Base-by-base conservation (phyloP, 2,113 vertebrate species). In the Synodontis membranacea region DNA sequence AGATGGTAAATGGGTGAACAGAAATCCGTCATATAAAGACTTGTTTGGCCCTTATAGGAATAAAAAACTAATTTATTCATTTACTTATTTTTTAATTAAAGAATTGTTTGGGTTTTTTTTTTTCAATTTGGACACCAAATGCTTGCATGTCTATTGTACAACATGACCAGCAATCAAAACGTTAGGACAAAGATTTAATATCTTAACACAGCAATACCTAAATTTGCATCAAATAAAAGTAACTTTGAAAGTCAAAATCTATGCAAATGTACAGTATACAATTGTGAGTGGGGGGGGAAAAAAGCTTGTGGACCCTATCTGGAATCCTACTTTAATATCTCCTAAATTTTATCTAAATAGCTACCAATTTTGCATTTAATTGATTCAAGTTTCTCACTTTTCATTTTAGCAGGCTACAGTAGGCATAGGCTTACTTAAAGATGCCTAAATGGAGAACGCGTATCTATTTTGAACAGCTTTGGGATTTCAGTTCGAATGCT, bases 1-100 rank as follows among this genome's bases (percentile, higher is more conserved):
- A 89, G 81, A 80, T 82, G 58, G 76, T 39, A 87, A n/a, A 82
- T 60, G 70, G 50, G 39, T 28, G 25, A 86, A 56, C 10, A 62
- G n/a, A 80, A 19, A 82, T 31, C 10, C n/a, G 64, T 74, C 42
- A 28, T 11, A 44, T 48, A 15, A 68, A 39, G 58, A 70, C 21
- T 56, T 58, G 21, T 50, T 58, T 14, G 17, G 1, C 46, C 14
- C 17, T 70, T 19, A 54, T 66, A 28, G n/a, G 14, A 68, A n/a
- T n/a, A 39, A 54, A 58, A 23, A 19, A 79, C 15, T 34, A 23
- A 79, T 52, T 52, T 2, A 34, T 52, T 52, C 28, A 52, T 50
- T 31, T 37, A 31, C 25, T 39, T 42, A 25, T 42, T 58, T 80
- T 60, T 3, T 42, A 58, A 25, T 28, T 12, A 39, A 37, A 68